Evolutionary conservation across 2,113 vertebrate genomes (phyloP).

Genomic region (Leucosticte australis): DNA sequence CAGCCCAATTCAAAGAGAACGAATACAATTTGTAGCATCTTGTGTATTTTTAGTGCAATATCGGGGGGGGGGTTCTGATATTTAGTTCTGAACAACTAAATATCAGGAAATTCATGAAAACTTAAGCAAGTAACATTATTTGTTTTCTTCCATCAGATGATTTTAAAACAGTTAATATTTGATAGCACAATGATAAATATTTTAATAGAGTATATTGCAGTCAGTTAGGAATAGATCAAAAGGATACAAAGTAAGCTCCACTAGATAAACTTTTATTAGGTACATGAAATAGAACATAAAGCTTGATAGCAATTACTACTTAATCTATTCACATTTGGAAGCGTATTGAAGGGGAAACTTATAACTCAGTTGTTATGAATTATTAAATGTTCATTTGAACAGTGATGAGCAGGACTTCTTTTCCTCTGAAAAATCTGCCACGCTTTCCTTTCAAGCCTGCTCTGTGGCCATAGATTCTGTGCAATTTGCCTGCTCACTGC

Average conservation of each 20-base stretch:
- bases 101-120: conserved; percentile 64
- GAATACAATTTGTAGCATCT: neutral
- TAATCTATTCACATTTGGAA: conserved; percentile 75
- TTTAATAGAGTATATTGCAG: conserved; percentile 75
- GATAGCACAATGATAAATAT: conserved; percentile 77
- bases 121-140: conserved; percentile 68
- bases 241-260: conserved; percentile 66
- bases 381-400: conserved; percentile 73
- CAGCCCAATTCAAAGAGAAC: neutral
- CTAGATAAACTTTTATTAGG: conserved; percentile 77
- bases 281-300: conserved; percentile 76
- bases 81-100: conserved; percentile 36
- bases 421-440: conserved; percentile 42
- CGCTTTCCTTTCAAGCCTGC: neutral
- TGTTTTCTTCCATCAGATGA: conserved; percentile 70
- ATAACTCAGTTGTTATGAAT: conserved; percentile 74
- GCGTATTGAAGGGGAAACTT: conserved; percentile 69
- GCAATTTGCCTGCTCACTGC: conserved; percentile 17
- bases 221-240: conserved; percentile 70
- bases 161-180: conserved; percentile 77
- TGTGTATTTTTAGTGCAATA: neutral
- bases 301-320: conserved; percentile 74
- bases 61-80: too few relatives aligned
- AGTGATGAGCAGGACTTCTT: conserved; percentile 26
- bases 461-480: conserved; percentile 34